These are phyloP conservation scores for Protobothrops mucrosquamatus DNA, from an alignment of 2,113 vertebrate species.

Conservation along the genomic window DNA sequence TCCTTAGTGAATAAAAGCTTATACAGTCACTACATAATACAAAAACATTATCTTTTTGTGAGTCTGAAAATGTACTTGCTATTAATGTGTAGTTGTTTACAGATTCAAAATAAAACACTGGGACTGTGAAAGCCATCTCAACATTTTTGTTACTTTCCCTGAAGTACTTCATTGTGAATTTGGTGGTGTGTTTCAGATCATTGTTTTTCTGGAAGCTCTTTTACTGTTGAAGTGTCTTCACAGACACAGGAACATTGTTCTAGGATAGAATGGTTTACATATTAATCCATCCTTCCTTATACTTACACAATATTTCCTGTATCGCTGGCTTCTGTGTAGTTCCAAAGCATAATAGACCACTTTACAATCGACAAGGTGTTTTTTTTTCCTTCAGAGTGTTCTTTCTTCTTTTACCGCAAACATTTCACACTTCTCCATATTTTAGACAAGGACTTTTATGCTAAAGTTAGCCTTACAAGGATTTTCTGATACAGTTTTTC, in stretches of 20 bases:
- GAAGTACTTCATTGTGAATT: neutral
- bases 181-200: neutral
- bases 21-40: neutral
- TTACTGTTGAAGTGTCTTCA: neutral
- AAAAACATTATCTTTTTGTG: neutral
- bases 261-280: neutral
- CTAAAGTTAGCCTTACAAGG: neutral
- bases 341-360: neutral
- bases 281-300: neutral
- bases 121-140: neutral
- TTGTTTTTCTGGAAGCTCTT: neutral
- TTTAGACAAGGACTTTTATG: neutral
- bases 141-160: neutral
- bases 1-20: neutral
- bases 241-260: neutral
- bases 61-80: neutral
- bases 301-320: neutral
- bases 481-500: neutral
- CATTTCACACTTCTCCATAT: neutral
- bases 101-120: neutral
- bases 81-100: neutral
- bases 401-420: neutral
- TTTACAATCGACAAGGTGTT: neutral
- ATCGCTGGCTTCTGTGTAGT: neutral
- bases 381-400: neutral